Evolutionary conservation across 2,113 vertebrate genomes (phyloP), one percentile per base, ranked within the genome.

Genomic region (Corvus hawaiiensis): DNA sequence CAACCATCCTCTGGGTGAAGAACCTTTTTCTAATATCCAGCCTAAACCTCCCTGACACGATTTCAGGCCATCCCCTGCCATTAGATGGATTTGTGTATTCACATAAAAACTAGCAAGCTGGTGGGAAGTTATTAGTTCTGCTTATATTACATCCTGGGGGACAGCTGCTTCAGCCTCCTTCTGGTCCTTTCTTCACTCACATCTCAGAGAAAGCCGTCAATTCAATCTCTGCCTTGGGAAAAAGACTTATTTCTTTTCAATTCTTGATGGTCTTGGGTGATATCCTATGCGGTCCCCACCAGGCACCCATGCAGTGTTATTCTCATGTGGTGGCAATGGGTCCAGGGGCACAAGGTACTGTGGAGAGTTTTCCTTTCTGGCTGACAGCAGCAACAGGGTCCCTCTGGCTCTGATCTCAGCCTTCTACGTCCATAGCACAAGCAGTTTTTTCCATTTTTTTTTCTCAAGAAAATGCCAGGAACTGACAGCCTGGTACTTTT

Each of bases 261-360:
- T 30, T 54, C 13, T 37, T 64, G 35, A 49, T 13, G 3, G 3
- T n/a, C 22, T 49, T 51, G 35, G 35, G 14, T 1, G 1, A 66
- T 62, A 82, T 20, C 20, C 21, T 30, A 8, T 23, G 0, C 1
- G 7, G 10, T 73, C 26, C 33, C 37, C 13, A 51, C 11, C 68
- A 55, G 10, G 15, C 12, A 51, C 16, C 43, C 1, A 0, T 16
- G 9, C 20, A 63, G 23, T 16, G 4, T 24, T 63, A 13, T 16
- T 82, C 20, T 71, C 8, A 2, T 28, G 43, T n/a, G 41, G 35
- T 44, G 20, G 24, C 30, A 51, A 12, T 0, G 3, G 9, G 6
- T 71, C 21, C 28, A 37, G 37, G 13, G 28, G 24, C 28, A 39
- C 28, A 1, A 2, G 8, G 8, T 16, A 8, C 4, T 30, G 5